phyloP scores from a whole-genome alignment of 2,888 invertebrate species.

The Sphecodes monilicornis region DNA sequence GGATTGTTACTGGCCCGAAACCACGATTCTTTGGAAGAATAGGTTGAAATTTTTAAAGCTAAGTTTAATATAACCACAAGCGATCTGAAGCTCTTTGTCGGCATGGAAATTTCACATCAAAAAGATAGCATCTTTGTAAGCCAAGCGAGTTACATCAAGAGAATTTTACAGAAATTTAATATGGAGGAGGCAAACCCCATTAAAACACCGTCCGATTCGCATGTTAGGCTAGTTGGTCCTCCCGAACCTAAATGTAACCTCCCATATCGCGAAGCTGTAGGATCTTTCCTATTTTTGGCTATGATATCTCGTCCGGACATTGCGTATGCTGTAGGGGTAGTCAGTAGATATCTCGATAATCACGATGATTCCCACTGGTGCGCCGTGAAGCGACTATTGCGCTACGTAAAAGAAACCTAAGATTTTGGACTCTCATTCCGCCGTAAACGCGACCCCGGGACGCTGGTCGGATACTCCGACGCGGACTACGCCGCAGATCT shows the following conservation, averaged over 20 bases:
- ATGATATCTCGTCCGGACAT: slow-evolving; percentile 1
- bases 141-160: not conserved
- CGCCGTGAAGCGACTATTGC: not conserved
- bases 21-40: no score
- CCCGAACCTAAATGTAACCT: not conserved
- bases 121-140: not conserved
- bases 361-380: not conserved
- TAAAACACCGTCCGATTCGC: not conserved
- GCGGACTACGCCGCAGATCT: not conserved
- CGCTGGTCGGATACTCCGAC: not conserved
- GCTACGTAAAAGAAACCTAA: not conserved
- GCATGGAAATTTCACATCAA: not conserved
- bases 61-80: not conserved
- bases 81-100: not conserved
- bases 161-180: not conserved
- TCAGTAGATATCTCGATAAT: not conserved
- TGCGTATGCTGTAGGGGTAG: not conserved
- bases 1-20: not conserved
- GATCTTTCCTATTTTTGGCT: not conserved
- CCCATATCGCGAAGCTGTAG: not conserved
- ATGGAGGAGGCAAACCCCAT: not conserved
- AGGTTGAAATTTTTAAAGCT: not conserved
- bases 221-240: no score
- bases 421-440: not conserved
- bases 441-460: not conserved